Evolutionary conservation across 1,140 invertebrate genomes (phyloP).

Genomic region (Calycopis cecrops): DNA sequence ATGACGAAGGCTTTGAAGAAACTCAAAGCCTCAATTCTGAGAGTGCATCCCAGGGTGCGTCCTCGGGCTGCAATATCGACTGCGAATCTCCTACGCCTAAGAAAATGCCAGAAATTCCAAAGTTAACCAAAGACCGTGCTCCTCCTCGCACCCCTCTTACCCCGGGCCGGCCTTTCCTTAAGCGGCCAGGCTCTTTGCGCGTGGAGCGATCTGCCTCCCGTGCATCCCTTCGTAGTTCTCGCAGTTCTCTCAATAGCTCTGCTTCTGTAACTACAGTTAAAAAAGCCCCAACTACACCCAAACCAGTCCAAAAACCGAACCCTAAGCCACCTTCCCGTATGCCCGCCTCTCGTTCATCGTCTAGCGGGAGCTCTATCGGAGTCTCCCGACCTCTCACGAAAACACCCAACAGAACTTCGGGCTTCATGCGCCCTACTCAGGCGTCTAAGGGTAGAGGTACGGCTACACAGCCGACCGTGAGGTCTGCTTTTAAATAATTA

Average conservation of each 20-base stretch:
- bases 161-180: slow-evolving; percentile 46
- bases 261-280: slow-evolving; percentile 87
- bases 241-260: slow-evolving; percentile 88
- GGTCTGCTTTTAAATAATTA: slow-evolving; percentile 3
- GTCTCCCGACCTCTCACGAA: slow-evolving; percentile 60
- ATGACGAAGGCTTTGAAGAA: slow-evolving; percentile 94
- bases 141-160: slow-evolving; percentile 56
- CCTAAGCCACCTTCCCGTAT: slow-evolving; percentile 65
- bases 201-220: slow-evolving; percentile 70
- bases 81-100: slow-evolving; percentile 76
- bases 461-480: slow-evolving; percentile 32
- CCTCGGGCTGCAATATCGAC: slow-evolving; percentile 82
- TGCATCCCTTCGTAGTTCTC: slow-evolving; percentile 85
- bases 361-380: slow-evolving; percentile 82
- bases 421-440: slow-evolving; percentile 77
- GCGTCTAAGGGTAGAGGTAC: slow-evolving; percentile 61
- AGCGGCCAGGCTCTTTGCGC: slow-evolving; percentile 52
- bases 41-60: slow-evolving; percentile 86
- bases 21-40: slow-evolving; percentile 90
- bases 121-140: slow-evolving; percentile 64
- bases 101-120: slow-evolving; percentile 54
- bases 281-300: slow-evolving; percentile 73
- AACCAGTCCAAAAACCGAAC: slow-evolving; percentile 51
- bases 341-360: slow-evolving; percentile 82
- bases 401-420: slow-evolving; percentile 55